These are phyloP conservation scores for Monopterus albus DNA, from an alignment of 2,113 vertebrate species.

Conservation along the genomic window DNA sequence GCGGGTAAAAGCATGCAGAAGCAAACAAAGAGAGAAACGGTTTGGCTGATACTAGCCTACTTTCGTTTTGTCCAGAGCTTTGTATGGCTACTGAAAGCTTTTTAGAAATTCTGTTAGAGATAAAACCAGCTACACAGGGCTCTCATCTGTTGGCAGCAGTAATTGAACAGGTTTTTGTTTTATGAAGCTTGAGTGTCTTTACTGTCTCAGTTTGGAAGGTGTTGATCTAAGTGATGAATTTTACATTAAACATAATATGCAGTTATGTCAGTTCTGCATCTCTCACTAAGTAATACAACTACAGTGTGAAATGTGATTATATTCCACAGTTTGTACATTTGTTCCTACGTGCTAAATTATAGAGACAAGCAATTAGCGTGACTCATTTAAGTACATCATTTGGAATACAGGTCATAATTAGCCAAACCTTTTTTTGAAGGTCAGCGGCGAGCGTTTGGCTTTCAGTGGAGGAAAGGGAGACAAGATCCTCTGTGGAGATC, in stretches of 20 bases:
- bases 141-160: too few species aligned
- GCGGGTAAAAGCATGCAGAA: slow-evolving; percentile 35
- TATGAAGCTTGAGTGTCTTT: neutral
- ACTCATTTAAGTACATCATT: neutral
- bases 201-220: too few species aligned
- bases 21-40: neutral
- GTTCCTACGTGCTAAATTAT: too few species aligned
- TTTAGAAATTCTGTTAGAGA: too few species aligned
- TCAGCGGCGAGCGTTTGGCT: slow-evolving; percentile 22
- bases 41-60: neutral
- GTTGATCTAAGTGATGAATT: neutral
- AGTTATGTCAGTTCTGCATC: neutral
- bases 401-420: neutral
- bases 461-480: neutral
- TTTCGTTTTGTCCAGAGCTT: neutral
- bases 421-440: slow-evolving; percentile 63
- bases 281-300: neutral
- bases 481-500: slow-evolving; percentile 44
- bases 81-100: neutral
- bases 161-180: slow-evolving; percentile 5
- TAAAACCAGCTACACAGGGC: neutral
- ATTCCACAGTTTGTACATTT: neutral
- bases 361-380: neutral
- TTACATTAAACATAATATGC: neutral
- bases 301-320: neutral